Base-by-base conservation (phyloP, 1,140 invertebrate species). In the Ips nitidus region DNA sequence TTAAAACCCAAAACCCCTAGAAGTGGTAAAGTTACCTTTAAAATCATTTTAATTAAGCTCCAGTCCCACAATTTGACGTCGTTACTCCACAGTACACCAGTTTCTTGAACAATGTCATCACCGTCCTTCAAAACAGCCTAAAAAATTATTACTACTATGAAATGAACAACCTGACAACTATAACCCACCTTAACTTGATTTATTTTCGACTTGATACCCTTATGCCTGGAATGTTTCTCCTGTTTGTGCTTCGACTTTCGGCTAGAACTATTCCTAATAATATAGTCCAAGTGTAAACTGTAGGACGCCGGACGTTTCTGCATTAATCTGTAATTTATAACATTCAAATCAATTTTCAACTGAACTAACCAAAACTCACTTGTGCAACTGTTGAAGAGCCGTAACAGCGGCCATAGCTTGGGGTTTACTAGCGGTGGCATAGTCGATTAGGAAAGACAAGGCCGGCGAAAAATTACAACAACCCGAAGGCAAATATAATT, bases 221-320 rank as follows among this genome's bases (percentile, higher is more conserved):
- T 70, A 57, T 65, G 43, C 42, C 68, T 68, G 1, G 43, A 41
- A 62, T 42, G 53, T 52, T 62, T 72, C 2, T 69, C 69, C 3
- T 71, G 62, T 67, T 71, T 75, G 6, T 69, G 67, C 67, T 73
- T 71, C 5, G 41, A 41, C 60, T 63, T 75, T 60, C 75, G 75
- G 39, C 60, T 75, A 8, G 69, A 69, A 47, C 77, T 76, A 62
- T 74, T 77, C 52, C 75, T 76, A 56, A 81, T 74, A 52, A 95
- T 85, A 75, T 92, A 90, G 79, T 95, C 91, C 52, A 97, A 83
- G 80, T 93, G 94, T 2, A 97, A 81, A 78, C 91, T 94, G 73
- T 88, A 88, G 4, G 91, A 91, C 0, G 89, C 87, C 0, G 91
- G 90, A 68, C 91, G 85, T 61, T 89, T 86, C 66, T 92, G 90